Evolutionary conservation across 2,113 vertebrate species (phyloP), one percentile per base, ranked within the genome.

Genomic region (Tragulus kanchil): DNA sequence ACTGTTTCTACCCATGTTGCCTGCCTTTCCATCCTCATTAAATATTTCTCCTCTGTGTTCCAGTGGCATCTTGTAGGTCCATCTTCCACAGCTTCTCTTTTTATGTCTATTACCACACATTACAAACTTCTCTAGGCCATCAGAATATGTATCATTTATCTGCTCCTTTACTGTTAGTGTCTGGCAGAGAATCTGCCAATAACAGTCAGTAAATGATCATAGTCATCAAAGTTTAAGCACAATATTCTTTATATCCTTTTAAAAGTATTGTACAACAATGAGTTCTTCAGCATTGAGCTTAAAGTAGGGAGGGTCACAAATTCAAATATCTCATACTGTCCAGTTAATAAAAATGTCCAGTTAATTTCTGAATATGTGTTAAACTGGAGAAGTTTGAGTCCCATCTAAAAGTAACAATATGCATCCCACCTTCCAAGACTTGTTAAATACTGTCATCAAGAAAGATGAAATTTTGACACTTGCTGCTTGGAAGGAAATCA

Each of bases 121-220:
- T 45, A 42, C 25, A 45, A 31, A 62, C 21, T 71, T 21, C n/a
- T 87, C 12, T 23, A 89, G 62, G 42, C 21, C 65, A 83, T 36
- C 58, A 82, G n/a, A n/a, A 48, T 16, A 17, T 21, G 9, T 21
- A 6, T 50, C 61, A 82, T 61, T 67, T 61, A 61, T 54, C 59
- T 82, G 82, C 54, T 61, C 9, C 15, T 6, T 61, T 59, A 56
- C 42, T 48, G n/a, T 21, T 87, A 36, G 10, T 23, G 19, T 15
- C 48, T 54, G 81, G 25, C 58, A 94, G 12, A 69, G 77, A 64
- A 58, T 71, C 25, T 52, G 3, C 61, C 25, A 23, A 14, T 19
- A 78, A 48, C 16, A 75, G 26, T 89, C 58, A 78, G 26, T 85
- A 69, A 81, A 93, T 59, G 28, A 36, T 48, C 42, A 90, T 25